Conservation (phyloP, 1,140 invertebrate species). For the Cyphomyrmex costatus region DNA sequence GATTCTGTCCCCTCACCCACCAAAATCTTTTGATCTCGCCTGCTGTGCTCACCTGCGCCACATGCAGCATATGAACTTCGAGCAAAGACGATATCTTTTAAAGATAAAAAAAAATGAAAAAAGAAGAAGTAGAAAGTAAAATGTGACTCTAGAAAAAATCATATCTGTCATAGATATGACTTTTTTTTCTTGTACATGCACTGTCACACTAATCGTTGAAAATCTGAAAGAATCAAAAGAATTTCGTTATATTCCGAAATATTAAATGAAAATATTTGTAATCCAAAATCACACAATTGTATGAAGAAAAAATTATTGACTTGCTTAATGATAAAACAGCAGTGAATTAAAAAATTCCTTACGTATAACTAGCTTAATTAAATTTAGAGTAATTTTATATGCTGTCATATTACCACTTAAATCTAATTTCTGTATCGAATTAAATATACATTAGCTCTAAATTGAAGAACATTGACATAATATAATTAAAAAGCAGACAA, state of each 20-base stretch:
- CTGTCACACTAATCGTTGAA: neutral
- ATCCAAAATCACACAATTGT: neutral
- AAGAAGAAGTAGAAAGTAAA: neutral
- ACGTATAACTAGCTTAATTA: neutral
- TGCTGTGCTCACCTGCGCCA: conserved; percentile 55
- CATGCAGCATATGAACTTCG: conserved; percentile 53
- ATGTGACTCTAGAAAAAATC: neutral
- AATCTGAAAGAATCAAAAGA: neutral
- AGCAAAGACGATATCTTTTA: conserved; percentile 28
- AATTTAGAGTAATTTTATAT: neutral
- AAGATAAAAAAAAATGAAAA: neutral
- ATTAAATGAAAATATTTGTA: neutral
- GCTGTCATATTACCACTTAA: neutral
- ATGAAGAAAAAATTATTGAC: neutral
- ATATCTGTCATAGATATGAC: neutral
- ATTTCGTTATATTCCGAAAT: neutral
- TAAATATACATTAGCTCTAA: conserved; percentile 1
- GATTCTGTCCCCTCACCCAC: conserved; percentile 54
- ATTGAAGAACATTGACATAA: neutral
- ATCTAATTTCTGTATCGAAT: neutral
- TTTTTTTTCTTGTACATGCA: too few relatives aligned
- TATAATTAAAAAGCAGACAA: neutral
- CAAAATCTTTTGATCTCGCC: conserved; percentile 62
- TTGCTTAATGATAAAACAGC: neutral
- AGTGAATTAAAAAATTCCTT: neutral